Percentiles rank a stretch among this genome's conserved stretches.
These are phyloP conservation scores for Cosmorhoe ocellata DNA, from an alignment of 2,888 invertebrate species.

Conservation along the genomic window DNA sequence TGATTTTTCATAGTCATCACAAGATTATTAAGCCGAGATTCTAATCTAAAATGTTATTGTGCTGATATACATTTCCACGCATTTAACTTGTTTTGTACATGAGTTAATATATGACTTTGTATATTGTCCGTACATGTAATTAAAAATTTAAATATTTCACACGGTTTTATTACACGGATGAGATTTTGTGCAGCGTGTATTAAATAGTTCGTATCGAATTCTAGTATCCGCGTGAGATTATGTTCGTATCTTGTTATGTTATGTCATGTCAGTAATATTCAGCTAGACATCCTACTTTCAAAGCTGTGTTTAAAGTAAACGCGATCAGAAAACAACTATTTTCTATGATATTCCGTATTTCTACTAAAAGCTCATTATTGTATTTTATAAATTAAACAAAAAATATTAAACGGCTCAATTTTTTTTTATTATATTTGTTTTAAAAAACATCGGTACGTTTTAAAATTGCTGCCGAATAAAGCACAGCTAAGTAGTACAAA, in stretches of 20 bases:
- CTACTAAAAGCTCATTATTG: not conserved
- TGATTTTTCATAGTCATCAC: slow-evolving; percentile 14
- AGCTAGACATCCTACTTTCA: slow-evolving; percentile 44
- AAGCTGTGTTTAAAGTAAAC: slow-evolving; percentile 39
- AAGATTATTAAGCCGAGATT: slow-evolving; percentile 25
- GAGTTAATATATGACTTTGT: slow-evolving; percentile 23
- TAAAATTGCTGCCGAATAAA: slow-evolving; percentile 1
- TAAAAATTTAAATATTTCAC: slow-evolving; percentile 29
- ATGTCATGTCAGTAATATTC: slow-evolving; percentile 41
- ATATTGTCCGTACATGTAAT: slow-evolving; percentile 25
- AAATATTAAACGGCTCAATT: not conserved
- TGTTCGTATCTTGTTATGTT: slow-evolving; percentile 43
- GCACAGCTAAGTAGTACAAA: slow-evolving; percentile 2
- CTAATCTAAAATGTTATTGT: slow-evolving; percentile 32
- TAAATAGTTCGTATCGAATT: slow-evolving; percentile 29
- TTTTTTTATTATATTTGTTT: not conserved
- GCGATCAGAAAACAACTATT: slow-evolving; percentile 47
- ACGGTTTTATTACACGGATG: slow-evolving; percentile 29
- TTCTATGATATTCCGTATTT: slow-evolving; percentile 29
- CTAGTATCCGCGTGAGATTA: slow-evolving; percentile 25
- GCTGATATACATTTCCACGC: slow-evolving; percentile 38
- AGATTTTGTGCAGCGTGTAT: slow-evolving; percentile 20
- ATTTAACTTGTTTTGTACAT: slow-evolving; percentile 41
- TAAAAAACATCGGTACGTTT: not conserved
- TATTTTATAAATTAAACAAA: too few relatives aligned